These are phyloP conservation scores for Rhodeus uyekii DNA, from an alignment of 2,797 vertebrate species.

Conservation along the genomic window DNA sequence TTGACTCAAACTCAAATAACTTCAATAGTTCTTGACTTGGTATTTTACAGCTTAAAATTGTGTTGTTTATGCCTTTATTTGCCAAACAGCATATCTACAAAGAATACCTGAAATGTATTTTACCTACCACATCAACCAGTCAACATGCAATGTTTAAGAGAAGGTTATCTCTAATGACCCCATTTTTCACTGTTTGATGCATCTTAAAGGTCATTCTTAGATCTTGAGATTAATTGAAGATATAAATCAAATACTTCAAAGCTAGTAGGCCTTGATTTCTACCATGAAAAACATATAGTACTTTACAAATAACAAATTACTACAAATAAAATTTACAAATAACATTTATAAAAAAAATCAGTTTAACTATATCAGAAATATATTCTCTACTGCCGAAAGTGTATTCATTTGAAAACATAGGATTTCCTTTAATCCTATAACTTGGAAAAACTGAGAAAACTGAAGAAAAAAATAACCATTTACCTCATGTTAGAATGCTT, in stretches of 20 bases:
- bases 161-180: conserved; percentile 89
- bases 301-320: conserved; percentile 63
- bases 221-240: conserved; percentile 82
- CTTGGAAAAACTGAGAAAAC: too few relatives aligned
- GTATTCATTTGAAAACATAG: too few relatives aligned
- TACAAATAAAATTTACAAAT: conserved; percentile 79
- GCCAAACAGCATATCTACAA: background rate
- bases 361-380: background rate
- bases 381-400: background rate
- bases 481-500: background rate
- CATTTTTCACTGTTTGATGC: conserved; percentile 85
- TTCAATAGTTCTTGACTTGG: background rate
- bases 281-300: conserved; percentile 85
- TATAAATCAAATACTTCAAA: conserved; percentile 84
- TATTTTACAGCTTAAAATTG: background rate
- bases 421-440: too few relatives aligned
- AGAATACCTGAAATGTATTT: conserved; percentile 32
- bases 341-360: conserved; percentile 2
- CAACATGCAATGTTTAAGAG: conserved; percentile 69
- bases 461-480: background rate
- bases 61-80: background rate
- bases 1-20: background rate
- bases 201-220: conserved; percentile 83
- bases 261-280: conserved; percentile 77
- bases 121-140: conserved; percentile 11